phyloP scores from a whole-genome alignment of 2,888 invertebrate genomes.

The Hoplodrina blanda region DNA sequence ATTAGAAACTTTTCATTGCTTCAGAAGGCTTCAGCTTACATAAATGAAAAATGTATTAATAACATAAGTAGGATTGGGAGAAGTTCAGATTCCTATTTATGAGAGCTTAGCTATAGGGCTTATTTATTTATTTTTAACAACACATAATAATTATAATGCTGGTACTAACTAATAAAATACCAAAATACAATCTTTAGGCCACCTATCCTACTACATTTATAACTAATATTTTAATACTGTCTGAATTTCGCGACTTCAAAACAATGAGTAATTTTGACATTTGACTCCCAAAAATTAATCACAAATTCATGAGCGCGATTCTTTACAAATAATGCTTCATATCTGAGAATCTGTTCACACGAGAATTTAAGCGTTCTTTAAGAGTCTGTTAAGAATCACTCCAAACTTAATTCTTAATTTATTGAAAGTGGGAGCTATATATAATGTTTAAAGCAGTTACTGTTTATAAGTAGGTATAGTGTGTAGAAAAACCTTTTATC shows the following conservation, averaged over 20 bases:
- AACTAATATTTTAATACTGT: neutral
- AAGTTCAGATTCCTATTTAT: neutral
- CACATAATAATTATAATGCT: too few species aligned
- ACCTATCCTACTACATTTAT: neutral
- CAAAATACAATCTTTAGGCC: too few species aligned
- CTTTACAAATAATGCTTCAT: conserved; percentile 18
- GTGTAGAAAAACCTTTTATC: too few species aligned
- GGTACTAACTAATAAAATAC: too few species aligned
- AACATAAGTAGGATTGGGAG: neutral
- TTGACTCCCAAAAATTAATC: conserved; percentile 44
- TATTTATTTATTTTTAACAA: too few species aligned
- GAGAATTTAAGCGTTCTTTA: conserved; percentile 24
- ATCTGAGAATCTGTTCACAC: conserved; percentile 49
- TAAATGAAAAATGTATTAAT: neutral
- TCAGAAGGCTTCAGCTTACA: neutral
- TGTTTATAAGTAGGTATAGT: too few species aligned
- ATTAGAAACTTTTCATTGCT: neutral
- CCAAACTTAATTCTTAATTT: neutral
- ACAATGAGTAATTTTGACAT: conserved; percentile 30
- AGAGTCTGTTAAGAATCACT: too few species aligned
- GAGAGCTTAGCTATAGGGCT: too few species aligned
- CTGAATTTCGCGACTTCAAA: conserved; percentile 16
- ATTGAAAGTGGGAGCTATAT: neutral
- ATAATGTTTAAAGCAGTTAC: too few species aligned
- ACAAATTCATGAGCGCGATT: conserved; percentile 29